Evolutionary conservation across 2,113 vertebrate genomes (phyloP).

Genomic region (Xenopus borealis): DNA sequence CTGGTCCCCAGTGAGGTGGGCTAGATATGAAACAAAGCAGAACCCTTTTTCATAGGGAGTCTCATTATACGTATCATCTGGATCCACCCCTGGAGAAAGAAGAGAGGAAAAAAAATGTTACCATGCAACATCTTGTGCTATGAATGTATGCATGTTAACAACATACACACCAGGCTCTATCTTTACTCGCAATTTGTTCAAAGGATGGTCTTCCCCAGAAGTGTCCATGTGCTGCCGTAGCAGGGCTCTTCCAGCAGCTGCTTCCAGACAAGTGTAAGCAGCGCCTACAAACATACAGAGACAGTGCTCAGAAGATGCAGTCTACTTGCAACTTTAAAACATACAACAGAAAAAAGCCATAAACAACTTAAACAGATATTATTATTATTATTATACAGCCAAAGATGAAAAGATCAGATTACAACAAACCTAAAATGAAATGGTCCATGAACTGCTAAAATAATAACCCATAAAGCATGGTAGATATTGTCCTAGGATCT

Average conservation of each 20-base stretch:
- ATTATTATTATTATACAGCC: too few species aligned
- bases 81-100: conserved; percentile 65
- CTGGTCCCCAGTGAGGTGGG: conserved; percentile 74
- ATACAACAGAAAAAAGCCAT: too few species aligned
- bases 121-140: too few species aligned
- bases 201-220: conserved; percentile 70
- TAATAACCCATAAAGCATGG: too few species aligned
- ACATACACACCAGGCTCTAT: conserved; percentile 72
- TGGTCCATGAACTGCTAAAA: too few species aligned
- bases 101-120: too few species aligned
- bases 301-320: background rate
- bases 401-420: too few species aligned
- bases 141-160: too few species aligned
- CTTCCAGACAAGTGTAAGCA: conserved; percentile 74
- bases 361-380: too few species aligned
- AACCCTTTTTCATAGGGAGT: conserved; percentile 81
- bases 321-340: background rate
- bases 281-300: conserved; percentile 54
- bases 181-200: conserved; percentile 76
- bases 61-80: conserved; percentile 78
- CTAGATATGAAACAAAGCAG: conserved; percentile 83
- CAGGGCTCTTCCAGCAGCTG: conserved; percentile 70
- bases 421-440: too few species aligned
- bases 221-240: conserved; percentile 76
- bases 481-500: too few species aligned